These are phyloP conservation scores for zebrafish (Danio rerio) DNA, from an alignment of 2,113 vertebrate species.

Conservation along the genomic window DNA sequence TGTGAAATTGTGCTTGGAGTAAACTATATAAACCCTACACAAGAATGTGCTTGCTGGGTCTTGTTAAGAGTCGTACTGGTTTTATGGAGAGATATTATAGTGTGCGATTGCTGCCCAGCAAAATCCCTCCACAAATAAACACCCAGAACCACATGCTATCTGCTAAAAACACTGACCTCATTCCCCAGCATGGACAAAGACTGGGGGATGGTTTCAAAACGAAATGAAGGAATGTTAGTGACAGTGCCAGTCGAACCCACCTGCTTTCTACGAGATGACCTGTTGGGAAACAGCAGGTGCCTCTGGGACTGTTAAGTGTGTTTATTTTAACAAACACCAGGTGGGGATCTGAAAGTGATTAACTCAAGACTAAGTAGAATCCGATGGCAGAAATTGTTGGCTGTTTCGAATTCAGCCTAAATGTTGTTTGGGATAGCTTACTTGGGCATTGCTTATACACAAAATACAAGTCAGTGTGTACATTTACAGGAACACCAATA, in stretches of 20 bases:
- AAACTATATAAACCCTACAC: conserved; percentile 26
- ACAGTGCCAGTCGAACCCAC: conserved; percentile 48
- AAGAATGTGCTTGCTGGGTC: conserved; percentile 49
- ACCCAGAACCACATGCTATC: conserved; percentile 61
- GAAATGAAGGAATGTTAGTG: background rate
- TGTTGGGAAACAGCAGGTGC: conserved; percentile 63
- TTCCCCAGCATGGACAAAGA: conserved; percentile 26
- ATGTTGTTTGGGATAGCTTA: background rate
- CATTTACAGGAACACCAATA: too few species aligned
- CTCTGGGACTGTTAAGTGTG: conserved; percentile 67
- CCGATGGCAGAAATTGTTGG: background rate
- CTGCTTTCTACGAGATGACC: conserved; percentile 56
- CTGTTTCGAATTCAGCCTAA: background rate
- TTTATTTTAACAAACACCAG: conserved; percentile 65
- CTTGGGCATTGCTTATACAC: too few species aligned
- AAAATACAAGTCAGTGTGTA: too few species aligned
- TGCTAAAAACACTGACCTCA: conserved; percentile 59
- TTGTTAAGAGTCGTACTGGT: conserved; percentile 14
- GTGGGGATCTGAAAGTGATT: conserved; percentile 52
- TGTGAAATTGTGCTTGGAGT: background rate
- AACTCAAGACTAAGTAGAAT: background rate
- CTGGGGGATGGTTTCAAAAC: conserved; percentile 1
- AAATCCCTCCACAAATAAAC: conserved; percentile 51
- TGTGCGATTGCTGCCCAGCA: conserved; percentile 47
- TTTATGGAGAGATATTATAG: conserved; percentile 38